Conservation (phyloP, 1,140 invertebrate species). For the Steinernema khuongi region DNA sequence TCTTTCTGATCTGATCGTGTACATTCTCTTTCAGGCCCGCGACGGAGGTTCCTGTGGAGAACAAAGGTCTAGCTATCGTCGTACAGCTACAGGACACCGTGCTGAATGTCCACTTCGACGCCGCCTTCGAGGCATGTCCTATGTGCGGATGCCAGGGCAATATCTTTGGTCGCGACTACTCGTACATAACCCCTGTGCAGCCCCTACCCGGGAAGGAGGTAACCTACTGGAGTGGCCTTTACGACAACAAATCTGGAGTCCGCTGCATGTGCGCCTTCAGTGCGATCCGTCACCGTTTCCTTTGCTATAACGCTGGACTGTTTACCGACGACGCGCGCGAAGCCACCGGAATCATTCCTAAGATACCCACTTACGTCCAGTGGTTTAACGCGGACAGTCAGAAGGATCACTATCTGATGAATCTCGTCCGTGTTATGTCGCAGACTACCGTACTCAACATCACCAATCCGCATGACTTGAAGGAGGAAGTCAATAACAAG, state of each 20-base stretch:
- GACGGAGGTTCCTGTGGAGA: conserved; percentile 13
- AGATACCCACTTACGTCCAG: not conserved
- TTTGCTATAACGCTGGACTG: conserved; percentile 27
- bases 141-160: conserved; percentile 31
- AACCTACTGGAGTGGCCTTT: conserved; percentile 29
- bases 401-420: conserved; percentile 7
- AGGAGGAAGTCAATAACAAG: not conserved
- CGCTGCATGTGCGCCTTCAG: conserved; percentile 37
- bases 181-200: not conserved
- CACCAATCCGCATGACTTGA: not conserved
- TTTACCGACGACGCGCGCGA: conserved; percentile 38
- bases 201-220: not conserved
- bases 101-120: conserved; percentile 34
- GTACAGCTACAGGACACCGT: conserved; percentile 29
- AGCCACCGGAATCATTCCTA: conserved; percentile 20
- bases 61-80: conserved; percentile 8
- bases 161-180: conserved; percentile 17
- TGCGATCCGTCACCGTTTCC: conserved; percentile 37
- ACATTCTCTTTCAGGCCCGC: not conserved
- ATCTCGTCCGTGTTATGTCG: not conserved
- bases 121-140: conserved; percentile 35
- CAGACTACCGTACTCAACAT: not conserved
- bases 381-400: not conserved
- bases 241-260: conserved; percentile 1
- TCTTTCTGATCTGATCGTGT: not conserved